A percentile compares a stretch with the other conserved stretches of the same genome.
These are phyloP conservation scores for Sebastes steindachneri DNA, from an alignment of 2,797 vertebrate genomes.

Conservation along the genomic window DNA sequence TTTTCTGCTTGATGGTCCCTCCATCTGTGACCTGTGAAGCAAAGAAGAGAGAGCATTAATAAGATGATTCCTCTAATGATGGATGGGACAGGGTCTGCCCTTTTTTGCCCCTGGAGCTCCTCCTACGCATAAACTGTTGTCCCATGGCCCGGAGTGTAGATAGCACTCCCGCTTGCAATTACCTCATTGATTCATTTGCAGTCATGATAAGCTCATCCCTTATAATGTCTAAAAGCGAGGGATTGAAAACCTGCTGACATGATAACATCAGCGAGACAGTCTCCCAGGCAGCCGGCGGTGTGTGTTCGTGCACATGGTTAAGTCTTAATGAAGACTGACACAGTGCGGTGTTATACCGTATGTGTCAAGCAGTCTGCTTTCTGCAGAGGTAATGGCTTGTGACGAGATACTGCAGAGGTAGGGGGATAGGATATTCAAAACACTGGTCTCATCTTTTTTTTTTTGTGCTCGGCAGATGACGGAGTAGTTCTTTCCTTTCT, in stretches of 20 bases:
- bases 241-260: constrained; percentile 62
- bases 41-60: constrained; percentile 48
- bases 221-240: constrained; percentile 42
- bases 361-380: constrained; percentile 65
- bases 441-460: constrained; percentile 50
- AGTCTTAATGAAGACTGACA: constrained; percentile 78
- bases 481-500: constrained; percentile 64
- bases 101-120: constrained; percentile 25
- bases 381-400: constrained; percentile 75
- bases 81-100: constrained; percentile 32
- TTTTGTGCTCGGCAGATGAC: constrained; percentile 60
- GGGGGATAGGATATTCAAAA: constrained; percentile 64
- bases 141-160: constrained; percentile 73
- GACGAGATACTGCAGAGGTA: constrained; percentile 70
- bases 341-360: constrained; percentile 40
- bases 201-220: constrained; percentile 62
- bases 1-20: constrained; percentile 98
- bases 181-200: constrained; percentile 87
- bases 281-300: constrained; percentile 34
- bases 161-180: constrained; percentile 83
- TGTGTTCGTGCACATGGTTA: constrained; percentile 45
- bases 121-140: constrained; percentile 39
- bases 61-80: constrained; percentile 49
- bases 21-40: constrained; percentile 92
- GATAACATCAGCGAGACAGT: constrained; percentile 55